Conservation (phyloP, 2,113 vertebrate genomes). For the Centropristis striata region DNA sequence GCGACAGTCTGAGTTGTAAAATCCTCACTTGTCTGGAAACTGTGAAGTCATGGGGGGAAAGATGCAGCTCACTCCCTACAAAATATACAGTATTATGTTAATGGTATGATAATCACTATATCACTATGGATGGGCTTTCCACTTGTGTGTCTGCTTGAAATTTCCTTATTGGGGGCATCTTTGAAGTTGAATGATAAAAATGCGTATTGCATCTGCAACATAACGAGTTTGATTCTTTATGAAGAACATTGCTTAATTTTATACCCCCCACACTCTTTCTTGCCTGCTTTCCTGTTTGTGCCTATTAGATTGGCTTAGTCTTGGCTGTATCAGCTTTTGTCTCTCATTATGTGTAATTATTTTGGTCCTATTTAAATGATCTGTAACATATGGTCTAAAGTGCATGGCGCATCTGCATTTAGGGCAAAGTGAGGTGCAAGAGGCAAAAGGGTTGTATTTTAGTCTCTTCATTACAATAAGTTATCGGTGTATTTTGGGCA, state of each 20-base stretch:
- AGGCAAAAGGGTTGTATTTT: too few species aligned
- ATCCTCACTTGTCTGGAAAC: constrained; percentile 56
- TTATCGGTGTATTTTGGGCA: too few species aligned
- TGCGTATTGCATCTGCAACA: not conserved
- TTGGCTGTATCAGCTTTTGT: not conserved
- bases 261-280: not conserved
- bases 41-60: constrained; percentile 58
- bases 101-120: not conserved
- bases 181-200: not conserved
- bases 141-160: not conserved
- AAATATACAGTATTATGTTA: constrained; percentile 12
- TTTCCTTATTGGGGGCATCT: not conserved
- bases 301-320: not conserved
- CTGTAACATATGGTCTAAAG: too few species aligned
- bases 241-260: not conserved
- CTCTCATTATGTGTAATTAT: not conserved
- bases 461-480: too few species aligned
- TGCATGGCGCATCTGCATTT: too few species aligned
- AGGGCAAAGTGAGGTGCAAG: too few species aligned
- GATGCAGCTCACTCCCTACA: constrained; percentile 2
- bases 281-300: not conserved
- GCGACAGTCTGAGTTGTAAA: constrained; percentile 45
- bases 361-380: too few species aligned
- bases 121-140: not conserved
- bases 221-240: not conserved